Percentiles rank a stretch among this genome's conserved stretches.
Evolutionary conservation across 2,113 vertebrate species (phyloP).

Genomic region (Fukomys damarensis): DNA sequence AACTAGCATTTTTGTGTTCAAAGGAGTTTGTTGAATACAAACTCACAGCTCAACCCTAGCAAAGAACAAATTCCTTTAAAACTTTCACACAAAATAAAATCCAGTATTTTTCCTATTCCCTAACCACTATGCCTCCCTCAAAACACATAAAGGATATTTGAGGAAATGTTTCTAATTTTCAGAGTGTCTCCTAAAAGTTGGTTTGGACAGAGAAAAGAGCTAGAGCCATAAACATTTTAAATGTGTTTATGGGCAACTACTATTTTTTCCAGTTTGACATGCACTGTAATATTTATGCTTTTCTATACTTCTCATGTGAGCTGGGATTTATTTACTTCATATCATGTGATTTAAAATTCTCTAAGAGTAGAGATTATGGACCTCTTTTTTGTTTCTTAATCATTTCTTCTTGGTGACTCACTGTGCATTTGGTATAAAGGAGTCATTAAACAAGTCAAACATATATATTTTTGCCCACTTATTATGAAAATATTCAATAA

Average conservation of each 20-base stretch:
- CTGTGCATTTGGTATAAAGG: neutral
- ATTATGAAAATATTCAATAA: slow-evolving; percentile 15
- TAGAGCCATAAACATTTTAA: slow-evolving; percentile 50
- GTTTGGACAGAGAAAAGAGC: slow-evolving; percentile 58
- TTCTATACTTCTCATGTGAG: neutral
- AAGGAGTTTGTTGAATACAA: neutral
- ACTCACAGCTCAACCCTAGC: neutral
- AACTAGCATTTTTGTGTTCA: slow-evolving; percentile 13
- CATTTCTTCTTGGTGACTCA: neutral
- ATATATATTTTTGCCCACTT: neutral
- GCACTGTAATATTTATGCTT: slow-evolving; percentile 18
- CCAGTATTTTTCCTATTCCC: slow-evolving; percentile 44
- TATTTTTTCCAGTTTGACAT: slow-evolving; percentile 62
- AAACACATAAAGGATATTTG: slow-evolving; percentile 63
- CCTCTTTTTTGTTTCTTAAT: neutral
- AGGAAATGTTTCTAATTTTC: slow-evolving; percentile 74
- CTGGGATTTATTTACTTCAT: slow-evolving; percentile 37
- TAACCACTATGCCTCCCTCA: slow-evolving; percentile 26
- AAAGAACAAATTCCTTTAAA: slow-evolving; percentile 45
- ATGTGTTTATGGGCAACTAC: slow-evolving; percentile 70
- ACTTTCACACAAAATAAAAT: slow-evolving; percentile 58
- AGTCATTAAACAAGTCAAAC: slow-evolving; percentile 6
- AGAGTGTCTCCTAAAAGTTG: slow-evolving; percentile 67
- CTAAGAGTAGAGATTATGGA: neutral
- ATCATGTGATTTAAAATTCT: slow-evolving; percentile 48